phyloP scores from a whole-genome alignment of 2,888 invertebrate species.

The Autographa gamma region DNA sequence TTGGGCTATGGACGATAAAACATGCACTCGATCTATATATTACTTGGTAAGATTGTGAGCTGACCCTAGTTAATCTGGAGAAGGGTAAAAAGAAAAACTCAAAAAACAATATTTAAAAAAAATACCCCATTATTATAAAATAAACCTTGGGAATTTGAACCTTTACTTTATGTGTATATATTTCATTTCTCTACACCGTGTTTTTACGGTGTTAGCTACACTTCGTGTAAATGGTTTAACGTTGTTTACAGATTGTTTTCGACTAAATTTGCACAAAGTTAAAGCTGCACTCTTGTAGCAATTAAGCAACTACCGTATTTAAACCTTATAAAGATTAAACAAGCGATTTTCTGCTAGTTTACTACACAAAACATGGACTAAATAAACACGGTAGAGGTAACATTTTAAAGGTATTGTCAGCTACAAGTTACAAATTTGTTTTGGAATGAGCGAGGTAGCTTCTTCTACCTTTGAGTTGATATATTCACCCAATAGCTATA shows the following conservation, averaged over 20 bases:
- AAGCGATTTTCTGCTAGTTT: conserved; percentile 7
- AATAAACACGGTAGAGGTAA: background rate
- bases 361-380: background rate
- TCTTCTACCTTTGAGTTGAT: no score
- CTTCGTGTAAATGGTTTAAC: conserved; percentile 35
- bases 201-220: conserved; percentile 19
- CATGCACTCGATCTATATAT: no score
- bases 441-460: no score
- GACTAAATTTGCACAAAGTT: conserved; percentile 33
- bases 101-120: no score
- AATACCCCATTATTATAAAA: no score
- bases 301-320: conserved; percentile 24
- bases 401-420: background rate
- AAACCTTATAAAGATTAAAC: conserved; percentile 15
- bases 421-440: no score
- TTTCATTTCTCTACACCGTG: background rate
- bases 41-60: no score
- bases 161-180: background rate
- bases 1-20: no score
- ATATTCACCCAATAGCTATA: no score
- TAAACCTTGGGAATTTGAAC: background rate
- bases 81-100: no score
- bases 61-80: no score
- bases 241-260: conserved; percentile 48
- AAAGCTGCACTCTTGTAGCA: conserved; percentile 13